Conservation (phyloP, 30 jellyfish, hydroid and myxozoan species). For the Sanderia malayensis region DNA sequence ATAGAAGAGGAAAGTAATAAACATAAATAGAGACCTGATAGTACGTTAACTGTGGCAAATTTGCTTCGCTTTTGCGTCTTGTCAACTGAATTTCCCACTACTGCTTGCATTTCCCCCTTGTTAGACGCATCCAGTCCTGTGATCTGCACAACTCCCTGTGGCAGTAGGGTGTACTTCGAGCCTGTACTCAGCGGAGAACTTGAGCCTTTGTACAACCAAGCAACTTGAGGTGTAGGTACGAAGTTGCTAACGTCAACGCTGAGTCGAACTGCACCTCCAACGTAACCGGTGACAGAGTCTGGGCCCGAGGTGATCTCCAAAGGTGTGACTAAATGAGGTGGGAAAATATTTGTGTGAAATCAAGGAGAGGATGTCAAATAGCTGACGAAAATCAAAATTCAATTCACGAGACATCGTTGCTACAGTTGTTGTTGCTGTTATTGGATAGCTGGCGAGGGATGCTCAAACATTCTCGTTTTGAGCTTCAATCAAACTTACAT, state of each 20-base stretch:
- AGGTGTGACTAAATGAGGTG: slow-evolving; percentile 7
- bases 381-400: too few relatives aligned
- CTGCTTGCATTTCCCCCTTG: slow-evolving; percentile 40
- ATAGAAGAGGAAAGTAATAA: too few relatives aligned
- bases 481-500: too few relatives aligned
- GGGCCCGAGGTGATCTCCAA: slow-evolving; percentile 42
- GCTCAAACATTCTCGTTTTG: too few relatives aligned
- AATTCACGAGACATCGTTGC: too few relatives aligned
- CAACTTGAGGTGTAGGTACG: slow-evolving; percentile 77
- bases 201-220: slow-evolving; percentile 80
- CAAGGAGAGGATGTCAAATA: too few relatives aligned
- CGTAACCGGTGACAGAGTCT: slow-evolving; percentile 61
- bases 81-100: slow-evolving; percentile 40
- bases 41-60: slow-evolving; percentile 46
- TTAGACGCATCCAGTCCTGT: neutral
- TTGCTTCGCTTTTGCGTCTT: slow-evolving; percentile 47
- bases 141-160: slow-evolving; percentile 66
- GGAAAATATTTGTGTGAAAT: too few relatives aligned
- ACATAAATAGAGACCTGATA: slow-evolving; percentile 73
- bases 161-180: slow-evolving; percentile 66
- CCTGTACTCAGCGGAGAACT: slow-evolving; percentile 51
- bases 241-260: slow-evolving; percentile 63
- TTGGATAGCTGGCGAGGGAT: too few relatives aligned
- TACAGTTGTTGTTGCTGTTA: too few relatives aligned
- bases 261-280: slow-evolving; percentile 74